Percentiles rank a stretch among this genome's conserved stretches.
Conservation (phyloP, 2,113 vertebrate species). For the Bos taurus region ARS-UCD2.0 NC_037328.1:144726501-144727000, state of each 20-base stretch:
- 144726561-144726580: neutral
- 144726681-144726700: neutral
- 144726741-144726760: accelerated
- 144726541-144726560: accelerated
- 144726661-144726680: neutral
- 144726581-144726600: neutral
- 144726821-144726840: neutral
- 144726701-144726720: neutral
- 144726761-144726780: neutral
- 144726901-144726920: neutral
- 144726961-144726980: neutral
- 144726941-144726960: too few species aligned
- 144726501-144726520: neutral
- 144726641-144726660: accelerated
- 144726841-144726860: neutral
- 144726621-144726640: neutral
- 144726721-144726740: neutral
- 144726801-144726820: neutral
- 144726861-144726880: accelerated
- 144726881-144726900: neutral
- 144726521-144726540: accelerated
- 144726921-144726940: accelerated
- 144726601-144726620: neutral
- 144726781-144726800: neutral
- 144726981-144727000: neutral